Evolutionary conservation across 2,888 invertebrate genomes (phyloP), one percentile per base, ranked within the genome.

Genomic region (Spatulosminthurus flaviceps): DNA sequence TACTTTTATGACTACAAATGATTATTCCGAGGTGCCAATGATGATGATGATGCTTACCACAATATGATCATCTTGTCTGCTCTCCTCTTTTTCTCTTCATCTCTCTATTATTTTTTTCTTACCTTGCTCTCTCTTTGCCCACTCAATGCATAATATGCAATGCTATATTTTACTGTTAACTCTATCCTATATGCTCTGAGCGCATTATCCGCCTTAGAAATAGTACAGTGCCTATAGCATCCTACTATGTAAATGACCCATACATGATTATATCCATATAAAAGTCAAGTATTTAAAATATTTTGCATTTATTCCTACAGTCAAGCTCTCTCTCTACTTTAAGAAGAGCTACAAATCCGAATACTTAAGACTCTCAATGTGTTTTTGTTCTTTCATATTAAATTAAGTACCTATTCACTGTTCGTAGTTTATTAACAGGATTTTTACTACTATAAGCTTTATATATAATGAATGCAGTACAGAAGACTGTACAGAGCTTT

Each of bases 1-100:
- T 76, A 76, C 76, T 76, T 76, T 76, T 76, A 76, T 69, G 76
- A 69, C 76, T 76, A 76, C 76, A 67, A 76, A 76, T 67, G 67
- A 76, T 75, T 75, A 64, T 66, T 61, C 42, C n/a, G 67, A 76
- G 76, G 76, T 76, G 76, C 76, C 64, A 76, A 76, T 76, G 75
- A 76, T 28, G 75, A 76, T 76, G 75, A 76, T 28, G 75, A 76
- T 34, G 42, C 61, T 76, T 51, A 51, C 51, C 51, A 51, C 51
- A 51, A 51, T 61, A 76, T 76, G 67, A 67, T 76, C 76, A 64
- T 64, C 64, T 24, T 64, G 26, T 64, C 64, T 26, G 26, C 21
- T 64, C 22, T 26, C 26, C 64, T 64, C 64, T 64, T 26, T n/a
- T n/a, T 64, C 24, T 64, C 24, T 16, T 64, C 64, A 19, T n/a